phyloP scores from a whole-genome alignment of 2,113 vertebrate genomes.

The Anseranas semipalmata region DNA sequence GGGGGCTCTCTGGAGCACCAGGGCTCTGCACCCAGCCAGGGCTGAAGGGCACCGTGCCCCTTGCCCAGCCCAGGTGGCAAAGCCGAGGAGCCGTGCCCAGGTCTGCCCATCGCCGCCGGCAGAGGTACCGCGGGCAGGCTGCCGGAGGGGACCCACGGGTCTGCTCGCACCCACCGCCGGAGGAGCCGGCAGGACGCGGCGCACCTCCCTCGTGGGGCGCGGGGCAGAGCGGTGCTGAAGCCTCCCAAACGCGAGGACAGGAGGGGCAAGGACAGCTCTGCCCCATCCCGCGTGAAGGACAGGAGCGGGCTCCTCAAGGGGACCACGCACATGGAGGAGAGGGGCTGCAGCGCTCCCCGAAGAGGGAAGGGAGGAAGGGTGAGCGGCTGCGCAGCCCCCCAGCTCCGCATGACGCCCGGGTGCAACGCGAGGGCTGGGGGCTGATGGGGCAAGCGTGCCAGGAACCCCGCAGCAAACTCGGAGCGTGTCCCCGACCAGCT shows the following conservation, averaged over 20 bases:
- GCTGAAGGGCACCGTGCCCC: neutral
- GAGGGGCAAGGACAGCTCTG: too few relatives aligned
- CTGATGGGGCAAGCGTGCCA: neutral
- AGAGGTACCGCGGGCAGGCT: too few relatives aligned
- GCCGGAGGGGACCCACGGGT: too few relatives aligned
- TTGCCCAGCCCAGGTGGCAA: neutral
- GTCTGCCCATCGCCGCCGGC: too few relatives aligned
- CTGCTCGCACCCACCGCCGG: too few relatives aligned
- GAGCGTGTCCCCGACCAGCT: neutral
- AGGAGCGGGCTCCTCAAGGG: neutral
- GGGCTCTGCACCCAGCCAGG: neutral
- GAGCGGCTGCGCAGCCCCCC: neutral
- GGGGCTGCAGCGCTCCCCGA: neutral
- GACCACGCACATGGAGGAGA: fast-evolving
- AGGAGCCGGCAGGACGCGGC: neutral
- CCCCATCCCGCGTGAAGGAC: fast-evolving
- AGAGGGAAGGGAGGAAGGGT: neutral
- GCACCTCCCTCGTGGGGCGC: too few relatives aligned
- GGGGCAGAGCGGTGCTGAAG: too few relatives aligned
- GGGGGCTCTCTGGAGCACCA: neutral
- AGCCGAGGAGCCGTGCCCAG: too few relatives aligned
- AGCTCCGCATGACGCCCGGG: fast-evolving
- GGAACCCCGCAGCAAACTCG: neutral
- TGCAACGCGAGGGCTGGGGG: too few relatives aligned
- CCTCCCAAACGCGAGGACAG: too few relatives aligned